Percentiles rank a stretch among this genome's conserved stretches.
phyloP scores from a whole-genome alignment of 2,888 invertebrate genomes.

The Dione vanillae region DNA sequence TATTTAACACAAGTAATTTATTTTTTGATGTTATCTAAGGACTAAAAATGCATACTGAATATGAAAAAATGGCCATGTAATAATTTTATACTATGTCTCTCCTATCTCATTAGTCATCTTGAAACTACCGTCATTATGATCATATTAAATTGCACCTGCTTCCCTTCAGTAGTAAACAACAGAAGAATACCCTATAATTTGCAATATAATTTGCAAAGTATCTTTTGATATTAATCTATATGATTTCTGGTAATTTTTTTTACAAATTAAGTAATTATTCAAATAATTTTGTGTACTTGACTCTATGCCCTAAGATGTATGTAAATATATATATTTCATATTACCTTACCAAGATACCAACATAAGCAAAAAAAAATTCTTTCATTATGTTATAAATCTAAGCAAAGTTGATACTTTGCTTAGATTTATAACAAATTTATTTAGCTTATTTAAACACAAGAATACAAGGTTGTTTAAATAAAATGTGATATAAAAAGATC shows the following conservation, averaged over 20 bases:
- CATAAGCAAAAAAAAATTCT: no score
- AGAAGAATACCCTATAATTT: constrained; percentile 30
- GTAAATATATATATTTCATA: no score
- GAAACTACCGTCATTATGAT: constrained; percentile 32
- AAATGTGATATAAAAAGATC: not conserved
- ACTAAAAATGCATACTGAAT: not conserved
- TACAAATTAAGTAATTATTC: constrained; percentile 16
- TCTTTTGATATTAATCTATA: constrained; percentile 25
- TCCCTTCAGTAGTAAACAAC: constrained; percentile 37
- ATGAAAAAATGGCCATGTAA: not conserved
- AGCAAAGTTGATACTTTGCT: not conserved
- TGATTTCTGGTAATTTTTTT: not conserved
- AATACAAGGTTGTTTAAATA: not conserved
- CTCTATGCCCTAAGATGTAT: not conserved
- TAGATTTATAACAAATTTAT: constrained; percentile 1
- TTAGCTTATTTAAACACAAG: not conserved
- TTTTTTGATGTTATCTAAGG: not conserved
- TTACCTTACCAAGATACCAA: no score
- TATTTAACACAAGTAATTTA: no score
- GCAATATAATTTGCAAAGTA: constrained; percentile 6
- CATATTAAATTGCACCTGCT: constrained; percentile 40
- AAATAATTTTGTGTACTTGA: not conserved
- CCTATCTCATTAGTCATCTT: constrained; percentile 31
- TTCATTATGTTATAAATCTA: not conserved
- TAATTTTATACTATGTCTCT: not conserved